phyloP scores from a whole-genome alignment of 1,140 invertebrate species.

The Penaeus chinensis region DNA sequence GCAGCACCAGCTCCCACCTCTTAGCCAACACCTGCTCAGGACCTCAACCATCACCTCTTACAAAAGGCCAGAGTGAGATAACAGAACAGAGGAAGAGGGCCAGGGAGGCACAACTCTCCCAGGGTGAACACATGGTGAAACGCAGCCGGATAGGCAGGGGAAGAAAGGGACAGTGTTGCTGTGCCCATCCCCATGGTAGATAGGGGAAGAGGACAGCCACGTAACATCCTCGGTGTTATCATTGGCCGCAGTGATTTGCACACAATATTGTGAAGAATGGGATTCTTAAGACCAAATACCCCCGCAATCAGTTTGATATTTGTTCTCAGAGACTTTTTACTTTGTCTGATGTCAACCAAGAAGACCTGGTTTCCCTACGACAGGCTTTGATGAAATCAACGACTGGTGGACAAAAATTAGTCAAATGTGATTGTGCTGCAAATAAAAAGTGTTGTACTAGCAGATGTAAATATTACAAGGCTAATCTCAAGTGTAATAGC shows the following conservation, averaged over 20 bases:
- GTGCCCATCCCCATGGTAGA: slow-evolving; percentile 31
- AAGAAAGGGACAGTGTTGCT: slow-evolving; percentile 16
- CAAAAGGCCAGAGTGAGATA: too few species aligned
- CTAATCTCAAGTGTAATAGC: not conserved
- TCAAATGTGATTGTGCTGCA: not conserved
- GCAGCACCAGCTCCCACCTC: too few species aligned
- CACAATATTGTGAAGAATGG: too few species aligned
- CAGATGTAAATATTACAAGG: not conserved
- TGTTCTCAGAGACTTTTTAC: not conserved
- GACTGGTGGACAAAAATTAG: slow-evolving; percentile 13
- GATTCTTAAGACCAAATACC: too few species aligned
- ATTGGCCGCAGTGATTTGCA: not conserved
- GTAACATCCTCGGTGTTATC: slow-evolving; percentile 31
- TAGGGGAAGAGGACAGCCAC: not conserved
- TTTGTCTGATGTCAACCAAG: slow-evolving; percentile 21
- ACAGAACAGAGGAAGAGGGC: too few species aligned
- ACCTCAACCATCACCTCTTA: too few species aligned
- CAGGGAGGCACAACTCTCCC: too few species aligned
- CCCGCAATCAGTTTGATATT: too few species aligned
- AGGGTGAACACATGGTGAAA: too few species aligned
- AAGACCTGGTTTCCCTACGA: slow-evolving; percentile 18
- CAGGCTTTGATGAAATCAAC: not conserved
- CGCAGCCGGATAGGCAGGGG: not conserved
- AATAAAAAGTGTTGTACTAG: not conserved
- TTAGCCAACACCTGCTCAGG: too few species aligned